Percentiles rank a stretch among this genome's conserved stretches.
Conservation (phyloP, 2,888 invertebrate genomes). For the Tridacna crocea region DNA sequence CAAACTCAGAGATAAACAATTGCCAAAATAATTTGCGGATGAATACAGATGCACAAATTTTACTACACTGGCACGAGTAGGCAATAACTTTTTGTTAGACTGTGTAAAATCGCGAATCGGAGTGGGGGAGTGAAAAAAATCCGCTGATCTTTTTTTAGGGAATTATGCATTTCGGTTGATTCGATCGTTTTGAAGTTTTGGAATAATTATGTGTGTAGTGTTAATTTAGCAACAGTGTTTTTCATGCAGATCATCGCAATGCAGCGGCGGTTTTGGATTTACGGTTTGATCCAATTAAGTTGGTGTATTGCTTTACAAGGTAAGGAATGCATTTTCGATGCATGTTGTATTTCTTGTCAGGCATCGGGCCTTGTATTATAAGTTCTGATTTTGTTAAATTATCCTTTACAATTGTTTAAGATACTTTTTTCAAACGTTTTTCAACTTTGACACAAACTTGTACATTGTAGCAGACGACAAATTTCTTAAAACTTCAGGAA, state of each 20-base stretch:
- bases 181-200: neutral
- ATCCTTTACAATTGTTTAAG: no score
- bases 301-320: conserved; percentile 8
- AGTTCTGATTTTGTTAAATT: no score
- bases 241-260: conserved; percentile 3
- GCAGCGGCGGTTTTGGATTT: conserved; percentile 24
- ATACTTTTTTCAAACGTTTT: no score
- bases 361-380: no score
- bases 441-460: no score
- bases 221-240: conserved; percentile 4
- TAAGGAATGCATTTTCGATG: conserved; percentile 5
- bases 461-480: no score
- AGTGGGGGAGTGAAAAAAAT: conserved; percentile 12
- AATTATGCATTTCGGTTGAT: conserved; percentile 16
- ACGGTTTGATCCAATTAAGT: conserved; percentile 9
- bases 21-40: conserved; percentile 22
- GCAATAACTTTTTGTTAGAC: conserved; percentile 16
- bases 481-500: no score
- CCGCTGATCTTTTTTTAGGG: conserved; percentile 6
- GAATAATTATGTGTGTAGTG: conserved; percentile 22
- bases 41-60: conserved; percentile 39
- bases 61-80: conserved; percentile 37
- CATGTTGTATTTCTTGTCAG: no score
- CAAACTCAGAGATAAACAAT: conserved; percentile 15
- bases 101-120: conserved; percentile 16